Evolutionary conservation across 2,113 vertebrate species (phyloP).

Genomic region (Morone chrysops): DNA sequence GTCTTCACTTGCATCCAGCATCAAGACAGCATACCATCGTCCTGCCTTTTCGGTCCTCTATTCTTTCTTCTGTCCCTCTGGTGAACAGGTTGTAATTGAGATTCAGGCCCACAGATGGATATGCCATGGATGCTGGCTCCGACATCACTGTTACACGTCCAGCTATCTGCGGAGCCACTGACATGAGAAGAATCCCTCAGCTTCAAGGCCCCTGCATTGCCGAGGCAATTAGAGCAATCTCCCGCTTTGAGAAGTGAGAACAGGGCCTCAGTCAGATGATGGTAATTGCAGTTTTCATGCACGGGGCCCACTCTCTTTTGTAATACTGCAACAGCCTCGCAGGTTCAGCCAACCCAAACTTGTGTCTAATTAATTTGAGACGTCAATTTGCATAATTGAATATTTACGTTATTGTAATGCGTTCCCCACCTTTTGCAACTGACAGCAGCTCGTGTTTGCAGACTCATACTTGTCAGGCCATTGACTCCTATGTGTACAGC

Average conservation of each 20-base stretch:
- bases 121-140: conserved; percentile 52
- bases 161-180: conserved; percentile 45
- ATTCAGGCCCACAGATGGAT: conserved; percentile 61
- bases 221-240: conserved; percentile 61
- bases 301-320: conserved; percentile 45
- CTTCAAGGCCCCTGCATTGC: conserved; percentile 28
- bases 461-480: conserved; percentile 25
- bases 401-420: conserved; percentile 64
- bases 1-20: not conserved
- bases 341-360: conserved; percentile 69
- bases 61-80: conserved; percentile 1
- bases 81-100: conserved; percentile 39
- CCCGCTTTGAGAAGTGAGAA: conserved; percentile 44
- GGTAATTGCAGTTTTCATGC: conserved; percentile 64
- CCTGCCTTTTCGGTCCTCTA: not conserved
- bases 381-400: conserved; percentile 74
- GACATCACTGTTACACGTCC: conserved; percentile 34
- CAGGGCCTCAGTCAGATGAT: conserved; percentile 38
- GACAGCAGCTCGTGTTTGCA: conserved; percentile 58
- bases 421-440: conserved; percentile 43
- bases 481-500: conserved; percentile 17
- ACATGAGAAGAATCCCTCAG: conserved; percentile 47
- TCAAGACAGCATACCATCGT: not conserved
- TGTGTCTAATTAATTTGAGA: conserved; percentile 71
- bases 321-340: conserved; percentile 52